phyloP scores from a whole-genome alignment of 2,113 vertebrate genomes.

The Maylandia zebra region DNA sequence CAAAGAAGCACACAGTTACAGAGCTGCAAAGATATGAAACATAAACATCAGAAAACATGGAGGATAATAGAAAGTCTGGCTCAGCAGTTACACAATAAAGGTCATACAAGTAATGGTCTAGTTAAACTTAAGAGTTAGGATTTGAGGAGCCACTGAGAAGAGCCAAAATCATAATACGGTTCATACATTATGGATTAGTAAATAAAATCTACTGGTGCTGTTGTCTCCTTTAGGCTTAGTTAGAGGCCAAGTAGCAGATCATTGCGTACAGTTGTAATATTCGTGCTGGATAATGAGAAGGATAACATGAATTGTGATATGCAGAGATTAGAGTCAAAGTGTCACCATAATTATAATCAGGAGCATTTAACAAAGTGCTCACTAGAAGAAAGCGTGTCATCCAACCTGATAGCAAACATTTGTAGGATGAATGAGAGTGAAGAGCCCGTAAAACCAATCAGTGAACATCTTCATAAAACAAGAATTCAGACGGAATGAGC shows the following conservation, averaged over 20 bases:
- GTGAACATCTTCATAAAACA: not conserved
- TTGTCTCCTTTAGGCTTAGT: not conserved
- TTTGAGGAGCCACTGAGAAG: not conserved
- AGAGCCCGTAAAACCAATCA: rapidly evolving
- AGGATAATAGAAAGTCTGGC: not conserved
- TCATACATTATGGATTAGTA: not conserved
- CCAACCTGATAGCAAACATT: rapidly evolving
- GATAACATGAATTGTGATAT: not conserved
- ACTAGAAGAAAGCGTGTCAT: not conserved
- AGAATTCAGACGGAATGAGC: not conserved
- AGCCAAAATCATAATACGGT: not conserved
- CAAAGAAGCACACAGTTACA: not conserved
- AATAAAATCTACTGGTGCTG: not conserved
- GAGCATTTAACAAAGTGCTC: not conserved
- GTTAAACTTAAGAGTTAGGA: not conserved
- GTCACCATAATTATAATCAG: not conserved
- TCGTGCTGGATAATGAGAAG: not conserved
- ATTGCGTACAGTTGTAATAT: rapidly evolving
- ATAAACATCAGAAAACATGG: not conserved
- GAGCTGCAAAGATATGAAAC: not conserved
- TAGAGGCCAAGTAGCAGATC: not conserved
- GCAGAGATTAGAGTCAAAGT: not conserved
- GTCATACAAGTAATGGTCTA: rapidly evolving
- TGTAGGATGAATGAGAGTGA: not conserved
- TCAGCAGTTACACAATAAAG: not conserved